Evolutionary conservation across 2,113 vertebrate species (phyloP).

Genomic region (Megatriorchis doriae): DNA sequence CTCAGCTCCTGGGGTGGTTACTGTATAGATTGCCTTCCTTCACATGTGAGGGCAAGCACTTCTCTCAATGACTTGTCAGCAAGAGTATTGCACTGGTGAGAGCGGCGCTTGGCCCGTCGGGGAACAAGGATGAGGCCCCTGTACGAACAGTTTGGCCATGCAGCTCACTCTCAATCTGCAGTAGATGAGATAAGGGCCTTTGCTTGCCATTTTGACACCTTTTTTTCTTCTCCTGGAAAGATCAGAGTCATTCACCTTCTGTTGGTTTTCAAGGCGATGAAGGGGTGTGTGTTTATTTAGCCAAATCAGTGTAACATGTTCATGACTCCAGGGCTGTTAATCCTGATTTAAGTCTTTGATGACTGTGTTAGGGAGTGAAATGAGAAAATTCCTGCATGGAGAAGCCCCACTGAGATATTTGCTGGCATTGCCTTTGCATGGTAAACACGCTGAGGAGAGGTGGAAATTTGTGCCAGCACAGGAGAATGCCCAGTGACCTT

Average conservation of each 20-base stretch:
- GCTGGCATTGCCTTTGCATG: neutral
- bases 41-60: neutral
- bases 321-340: neutral
- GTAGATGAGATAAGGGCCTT: neutral
- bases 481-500: neutral
- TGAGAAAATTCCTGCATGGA: neutral
- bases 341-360: neutral
- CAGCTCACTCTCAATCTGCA: neutral
- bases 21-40: neutral
- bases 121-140: neutral
- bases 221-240: neutral
- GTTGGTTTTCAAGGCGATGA: neutral
- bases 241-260: neutral
- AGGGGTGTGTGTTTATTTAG: neutral
- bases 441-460: neutral
- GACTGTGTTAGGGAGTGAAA: neutral
- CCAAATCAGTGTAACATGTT: neutral
- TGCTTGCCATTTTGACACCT: neutral
- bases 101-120: neutral
- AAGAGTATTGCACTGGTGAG: neutral
- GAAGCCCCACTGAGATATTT: neutral
- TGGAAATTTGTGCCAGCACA: neutral
- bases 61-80: neutral
- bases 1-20: neutral
- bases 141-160: rapidly evolving